Evolutionary conservation across 2,888 invertebrate species (phyloP).

Genomic region (Ctena decussata): DNA sequence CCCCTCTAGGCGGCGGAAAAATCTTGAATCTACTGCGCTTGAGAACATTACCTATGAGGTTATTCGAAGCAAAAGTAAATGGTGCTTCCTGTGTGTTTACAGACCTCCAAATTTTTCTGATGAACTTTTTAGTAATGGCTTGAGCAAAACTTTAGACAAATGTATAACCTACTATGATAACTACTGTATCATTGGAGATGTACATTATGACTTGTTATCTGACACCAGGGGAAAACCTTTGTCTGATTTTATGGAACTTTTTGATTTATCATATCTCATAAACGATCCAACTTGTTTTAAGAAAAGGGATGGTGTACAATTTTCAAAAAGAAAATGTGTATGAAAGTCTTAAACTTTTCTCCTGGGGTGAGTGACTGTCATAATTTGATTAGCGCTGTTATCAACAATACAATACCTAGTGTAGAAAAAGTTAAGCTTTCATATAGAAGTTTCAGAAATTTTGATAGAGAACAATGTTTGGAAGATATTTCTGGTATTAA

Average conservation of each 20-base stretch:
- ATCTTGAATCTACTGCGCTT: too few relatives aligned
- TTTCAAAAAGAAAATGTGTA: not conserved
- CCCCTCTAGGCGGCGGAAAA: too few relatives aligned
- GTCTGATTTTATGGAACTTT: slow-evolving; percentile 28
- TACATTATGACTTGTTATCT: slow-evolving; percentile 9
- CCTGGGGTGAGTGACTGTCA: slow-evolving; percentile 42
- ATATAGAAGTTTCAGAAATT: slow-evolving; percentile 27
- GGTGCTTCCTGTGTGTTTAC: too few relatives aligned
- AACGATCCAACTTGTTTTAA: slow-evolving; percentile 33
- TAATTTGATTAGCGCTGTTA: slow-evolving; percentile 30
- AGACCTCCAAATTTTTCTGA: too few relatives aligned
- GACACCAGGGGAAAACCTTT: slow-evolving; percentile 16
- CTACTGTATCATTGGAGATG: too few relatives aligned
- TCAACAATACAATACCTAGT: slow-evolving; percentile 1
- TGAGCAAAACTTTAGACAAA: too few relatives aligned
- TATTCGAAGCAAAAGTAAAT: too few relatives aligned
- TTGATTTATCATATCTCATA: slow-evolving; percentile 29
- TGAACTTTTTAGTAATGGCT: not conserved
- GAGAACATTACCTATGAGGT: too few relatives aligned
- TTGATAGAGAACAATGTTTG: not conserved
- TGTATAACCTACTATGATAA: too few relatives aligned
- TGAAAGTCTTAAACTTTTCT: slow-evolving; percentile 27
- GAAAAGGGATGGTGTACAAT: slow-evolving; percentile 19
- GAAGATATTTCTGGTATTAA: not conserved
- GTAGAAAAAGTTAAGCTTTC: slow-evolving; percentile 20